Percentiles rank a stretch among this genome's conserved stretches.
Conservation (phyloP, 1,140 invertebrate genomes). For the Phymorhynchus buccinoides region DNA sequence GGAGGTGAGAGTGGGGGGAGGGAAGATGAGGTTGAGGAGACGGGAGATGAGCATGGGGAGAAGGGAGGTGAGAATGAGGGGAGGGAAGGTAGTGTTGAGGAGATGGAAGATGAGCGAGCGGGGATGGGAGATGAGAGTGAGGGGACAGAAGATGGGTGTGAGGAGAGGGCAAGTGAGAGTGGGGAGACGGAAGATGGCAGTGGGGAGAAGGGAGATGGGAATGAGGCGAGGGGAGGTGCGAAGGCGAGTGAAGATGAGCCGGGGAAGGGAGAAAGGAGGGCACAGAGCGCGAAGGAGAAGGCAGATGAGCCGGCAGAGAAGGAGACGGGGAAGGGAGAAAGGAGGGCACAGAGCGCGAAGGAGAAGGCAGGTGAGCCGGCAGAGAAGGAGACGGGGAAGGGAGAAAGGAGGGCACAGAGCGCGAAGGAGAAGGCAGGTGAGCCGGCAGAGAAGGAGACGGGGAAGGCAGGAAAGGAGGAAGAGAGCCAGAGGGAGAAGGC, state of each 20-base stretch:
- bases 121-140: not conserved
- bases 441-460: not conserved
- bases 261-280: not conserved
- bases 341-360: not conserved
- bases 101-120: not conserved
- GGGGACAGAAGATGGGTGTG: not conserved
- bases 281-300: constrained; percentile 15
- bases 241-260: not conserved
- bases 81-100: not conserved
- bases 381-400: constrained; percentile 18
- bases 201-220: not conserved
- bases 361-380: not conserved
- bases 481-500: not conserved
- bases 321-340: not conserved
- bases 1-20: not conserved
- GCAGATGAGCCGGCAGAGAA: not conserved
- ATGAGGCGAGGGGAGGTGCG: constrained; percentile 5
- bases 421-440: constrained; percentile 7
- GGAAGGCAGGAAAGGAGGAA: constrained; percentile 1
- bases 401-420: not conserved
- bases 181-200: not conserved
- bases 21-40: not conserved
- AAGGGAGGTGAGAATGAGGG: not conserved
- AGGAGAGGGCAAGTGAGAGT: not conserved
- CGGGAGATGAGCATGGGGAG: not conserved